Evolutionary conservation across 2,113 vertebrate species (phyloP).

Genomic region (Chlorocebus sabaeus): DNA sequence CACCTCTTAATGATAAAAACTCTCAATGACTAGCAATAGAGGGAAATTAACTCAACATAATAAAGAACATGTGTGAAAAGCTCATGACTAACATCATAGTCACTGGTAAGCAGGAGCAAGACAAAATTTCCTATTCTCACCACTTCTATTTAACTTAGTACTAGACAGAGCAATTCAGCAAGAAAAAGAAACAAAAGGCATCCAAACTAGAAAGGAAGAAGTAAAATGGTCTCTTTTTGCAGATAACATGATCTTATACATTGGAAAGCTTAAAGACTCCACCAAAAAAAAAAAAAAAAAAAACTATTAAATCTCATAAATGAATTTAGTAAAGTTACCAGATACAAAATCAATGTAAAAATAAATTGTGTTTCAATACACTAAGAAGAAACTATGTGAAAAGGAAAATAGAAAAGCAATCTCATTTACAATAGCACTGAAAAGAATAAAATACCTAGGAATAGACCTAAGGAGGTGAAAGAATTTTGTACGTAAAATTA

Average conservation of each 20-base stretch:
- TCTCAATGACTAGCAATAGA: neutral
- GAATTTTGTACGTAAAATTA: neutral
- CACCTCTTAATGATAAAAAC: neutral
- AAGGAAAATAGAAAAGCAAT: neutral
- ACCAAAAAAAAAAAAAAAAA: neutral
- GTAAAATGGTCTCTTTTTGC: neutral
- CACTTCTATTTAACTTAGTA: neutral
- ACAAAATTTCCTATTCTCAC: too few relatives aligned
- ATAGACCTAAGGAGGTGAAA: neutral
- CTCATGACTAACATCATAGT: neutral
- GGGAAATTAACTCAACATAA: neutral
- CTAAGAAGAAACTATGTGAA: neutral
- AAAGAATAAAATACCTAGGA: neutral
- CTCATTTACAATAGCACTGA: neutral
- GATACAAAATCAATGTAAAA: neutral
- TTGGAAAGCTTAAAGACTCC: neutral
- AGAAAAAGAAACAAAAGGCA: neutral
- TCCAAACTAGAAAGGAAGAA: neutral
- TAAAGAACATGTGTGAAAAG: neutral
- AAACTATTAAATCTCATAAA: neutral
- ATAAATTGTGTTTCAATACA: neutral
- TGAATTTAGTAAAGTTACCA: neutral
- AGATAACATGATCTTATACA: neutral
- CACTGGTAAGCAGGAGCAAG: neutral
- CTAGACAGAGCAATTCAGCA: neutral